Evolutionary conservation across 2,797 vertebrate species (phyloP).

Genomic region (Bradypus variegatus): DNA sequence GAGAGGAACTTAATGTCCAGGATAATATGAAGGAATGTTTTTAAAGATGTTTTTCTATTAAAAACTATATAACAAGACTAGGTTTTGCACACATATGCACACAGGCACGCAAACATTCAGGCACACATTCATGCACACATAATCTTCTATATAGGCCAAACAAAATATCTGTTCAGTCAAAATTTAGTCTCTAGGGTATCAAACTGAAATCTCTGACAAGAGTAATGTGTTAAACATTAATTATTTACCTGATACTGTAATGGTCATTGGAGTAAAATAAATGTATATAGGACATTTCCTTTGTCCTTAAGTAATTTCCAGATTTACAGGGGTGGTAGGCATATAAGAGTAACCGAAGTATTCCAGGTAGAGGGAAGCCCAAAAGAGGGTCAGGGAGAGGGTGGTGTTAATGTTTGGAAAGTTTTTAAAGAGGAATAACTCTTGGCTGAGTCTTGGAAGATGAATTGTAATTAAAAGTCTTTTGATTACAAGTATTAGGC

Average conservation of each 20-base stretch:
- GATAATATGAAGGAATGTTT: background rate
- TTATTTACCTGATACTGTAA: background rate
- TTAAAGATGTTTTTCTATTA: background rate
- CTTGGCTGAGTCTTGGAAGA: background rate
- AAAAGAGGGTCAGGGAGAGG: background rate
- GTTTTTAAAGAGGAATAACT: background rate
- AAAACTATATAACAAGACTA: background rate
- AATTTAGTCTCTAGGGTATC: background rate
- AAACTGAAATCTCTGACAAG: background rate
- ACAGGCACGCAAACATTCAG: background rate
- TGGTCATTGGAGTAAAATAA: background rate
- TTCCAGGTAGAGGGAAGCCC: background rate
- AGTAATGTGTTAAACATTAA: background rate
- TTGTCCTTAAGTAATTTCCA: background rate
- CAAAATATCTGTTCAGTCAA: background rate
- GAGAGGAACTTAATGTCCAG: background rate
- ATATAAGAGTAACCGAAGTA: background rate
- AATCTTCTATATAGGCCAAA: background rate
- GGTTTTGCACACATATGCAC: background rate
- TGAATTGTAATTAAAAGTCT: background rate
- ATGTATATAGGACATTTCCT: background rate
- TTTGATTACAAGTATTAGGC: background rate
- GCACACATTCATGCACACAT: background rate
- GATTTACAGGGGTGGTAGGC: background rate
- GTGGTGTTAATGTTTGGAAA: background rate